Base-by-base conservation (phyloP, 2,113 vertebrate genomes). In the Columba janthina region DNA sequence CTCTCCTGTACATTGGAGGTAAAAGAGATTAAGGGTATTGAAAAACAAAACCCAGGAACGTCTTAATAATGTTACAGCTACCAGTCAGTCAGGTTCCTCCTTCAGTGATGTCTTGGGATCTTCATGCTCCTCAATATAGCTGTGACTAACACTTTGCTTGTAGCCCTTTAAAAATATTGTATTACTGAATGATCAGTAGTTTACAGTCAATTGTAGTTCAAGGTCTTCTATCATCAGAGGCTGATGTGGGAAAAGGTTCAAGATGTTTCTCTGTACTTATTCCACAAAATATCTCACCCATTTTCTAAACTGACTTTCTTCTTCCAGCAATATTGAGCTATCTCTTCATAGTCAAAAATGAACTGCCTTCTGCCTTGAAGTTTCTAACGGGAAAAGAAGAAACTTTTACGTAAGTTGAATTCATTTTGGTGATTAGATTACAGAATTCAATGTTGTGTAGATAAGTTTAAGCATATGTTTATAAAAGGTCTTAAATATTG, bases 281-380 rank as follows among this genome's bases (percentile, higher is more conserved):
- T 93, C 84, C 11, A 4, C 57, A 93, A 89, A 81, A 56, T 69
- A 31, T 31, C 42, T 74, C 87, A 18, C 54, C 42, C 2, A 2
- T 77, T 97, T 97, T 97, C 94, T 98, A 89, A 97, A 83, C 62
- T 46, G 62, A 77, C 74, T 88, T 93, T 84, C 9, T 97, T 94
- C 93, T 97, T 90, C 57, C 97, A 99, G 99, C 99, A 83, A 99
- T 99, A 98, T 98, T 99, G 98, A 99, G 99, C 97, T 99, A 99
- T 97, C 98, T 99, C 93, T 99, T 99, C 97, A 99, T 99, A 85
- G 99, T 99, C 42, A 99, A 99, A 98, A 99, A 98, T 90, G 99
- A 99, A 96, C 98, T 99, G 70, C 99, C 99, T 67, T 97, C 99
- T 96, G 99, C 99, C 97, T 99, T 99, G 95, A 98, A 99, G 81